A percentile compares a stretch with the other conserved stretches of the same genome.
These are phyloP conservation scores for Caranx ignobilis DNA, from an alignment of 2,113 vertebrate species.

Conservation along the genomic window DNA sequence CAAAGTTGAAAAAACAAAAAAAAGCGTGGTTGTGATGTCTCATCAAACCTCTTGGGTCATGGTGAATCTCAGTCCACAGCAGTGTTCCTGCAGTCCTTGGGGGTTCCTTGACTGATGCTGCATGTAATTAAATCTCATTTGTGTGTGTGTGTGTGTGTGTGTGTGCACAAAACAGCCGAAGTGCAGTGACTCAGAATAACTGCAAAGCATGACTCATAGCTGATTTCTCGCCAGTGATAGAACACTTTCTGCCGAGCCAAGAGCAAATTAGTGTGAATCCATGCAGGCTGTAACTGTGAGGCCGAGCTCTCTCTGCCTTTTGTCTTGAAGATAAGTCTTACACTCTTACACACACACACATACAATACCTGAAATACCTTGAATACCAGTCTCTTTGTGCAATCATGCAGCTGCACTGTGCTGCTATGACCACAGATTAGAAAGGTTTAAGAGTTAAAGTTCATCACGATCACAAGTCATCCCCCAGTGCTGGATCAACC, in stretches of 20 bases:
- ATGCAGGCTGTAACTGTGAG: not conserved
- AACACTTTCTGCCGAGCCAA: not conserved
- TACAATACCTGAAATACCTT: not conserved
- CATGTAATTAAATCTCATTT: slow-evolving; percentile 1
- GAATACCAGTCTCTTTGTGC: not conserved
- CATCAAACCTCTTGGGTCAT: not conserved
- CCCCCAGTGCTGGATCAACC: not conserved
- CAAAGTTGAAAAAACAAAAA: no score
- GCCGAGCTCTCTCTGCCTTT: not conserved
- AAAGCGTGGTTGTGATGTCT: not conserved
- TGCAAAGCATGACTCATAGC: not conserved
- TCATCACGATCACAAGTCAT: not conserved
- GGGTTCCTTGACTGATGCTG: not conserved
- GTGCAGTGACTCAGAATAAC: slow-evolving; percentile 18
- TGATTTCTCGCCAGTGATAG: not conserved
- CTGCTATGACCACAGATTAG: not conserved
- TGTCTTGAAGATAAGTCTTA: not conserved
- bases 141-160: not conserved
- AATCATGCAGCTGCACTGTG: not conserved
- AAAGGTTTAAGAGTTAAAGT: not conserved
- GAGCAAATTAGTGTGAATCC: not conserved
- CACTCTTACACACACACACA: not conserved
- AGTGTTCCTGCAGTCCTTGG: not conserved
- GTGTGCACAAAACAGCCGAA: not conserved
- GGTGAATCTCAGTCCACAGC: no score